Evolutionary conservation across 2,888 invertebrate species (phyloP), one percentile per base, ranked within the genome.

Genomic region (Buathra laborator): DNA sequence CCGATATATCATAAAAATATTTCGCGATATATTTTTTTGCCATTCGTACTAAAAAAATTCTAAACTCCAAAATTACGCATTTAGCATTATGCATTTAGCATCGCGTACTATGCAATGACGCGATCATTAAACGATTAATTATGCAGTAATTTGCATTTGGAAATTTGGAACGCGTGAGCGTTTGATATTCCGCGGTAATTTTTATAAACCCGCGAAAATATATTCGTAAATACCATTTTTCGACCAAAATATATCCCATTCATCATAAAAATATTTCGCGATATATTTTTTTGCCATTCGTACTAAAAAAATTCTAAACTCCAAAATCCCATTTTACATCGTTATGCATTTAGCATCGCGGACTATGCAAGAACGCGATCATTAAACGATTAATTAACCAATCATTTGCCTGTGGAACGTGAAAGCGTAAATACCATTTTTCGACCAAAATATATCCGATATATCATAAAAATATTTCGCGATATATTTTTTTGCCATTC

Each of bases 321-420:
- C 37, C 37, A 37, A 37, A 37, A 37, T 5, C 6, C 0, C 7
- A 4, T 37, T 37, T 37, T 37, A 9, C 6, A 10, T 56, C 24
- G 56, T 4, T 4, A 12, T 4, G 12, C 24, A 56, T 24, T 56
- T 10, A 56, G 19, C 12, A 16, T 24, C 19, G 56, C 19, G 7
- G 3, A 19, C 12, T 19, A 10, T 10, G 3, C 19, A 56, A 24
- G 4, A 10, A 56, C 14, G 43, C n/a, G 24, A 62, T 62, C 29
- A 32, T 46, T 19, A 46, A 64, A 68, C 29, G 59, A 48, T 71
- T 48, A 83, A 81, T 84, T 68, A 78, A 56, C 24, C 66, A 14
- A 53, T 59, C 66, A 77, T 80, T 44, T 53, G 19, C 44, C 48
- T 68, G 56, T 16, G 24, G 72, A 80, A 64, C 64, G 79, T 83